Conservation (phyloP, 1,140 invertebrate species). For the Philopotamus ludificatus region DNA sequence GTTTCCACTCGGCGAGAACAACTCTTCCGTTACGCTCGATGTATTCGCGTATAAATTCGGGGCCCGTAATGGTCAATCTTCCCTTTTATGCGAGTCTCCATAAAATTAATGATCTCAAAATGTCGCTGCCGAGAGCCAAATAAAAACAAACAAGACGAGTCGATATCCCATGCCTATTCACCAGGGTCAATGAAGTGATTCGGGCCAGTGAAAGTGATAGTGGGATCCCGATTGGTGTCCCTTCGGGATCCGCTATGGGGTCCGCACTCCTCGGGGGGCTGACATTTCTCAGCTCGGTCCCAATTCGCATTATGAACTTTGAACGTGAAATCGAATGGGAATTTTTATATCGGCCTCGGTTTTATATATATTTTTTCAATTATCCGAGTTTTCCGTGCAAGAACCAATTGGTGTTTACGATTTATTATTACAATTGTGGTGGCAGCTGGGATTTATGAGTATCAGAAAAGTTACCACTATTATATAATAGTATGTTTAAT, state of each 20-base stretch:
- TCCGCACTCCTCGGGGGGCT: slow-evolving; percentile 3
- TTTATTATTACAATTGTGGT: too few relatives aligned
- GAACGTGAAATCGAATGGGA: background rate
- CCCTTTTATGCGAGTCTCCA: background rate
- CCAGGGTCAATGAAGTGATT: slow-evolving; percentile 17
- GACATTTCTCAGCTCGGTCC: background rate
- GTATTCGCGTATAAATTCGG: too few relatives aligned
- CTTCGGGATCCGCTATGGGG: background rate
- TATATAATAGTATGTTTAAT: too few relatives aligned
- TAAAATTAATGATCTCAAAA: background rate
- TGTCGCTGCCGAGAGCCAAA: too few relatives aligned
- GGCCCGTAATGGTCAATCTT: background rate
- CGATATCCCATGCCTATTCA: slow-evolving; percentile 6
- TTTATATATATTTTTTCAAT: too few relatives aligned
- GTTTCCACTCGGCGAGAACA: too few relatives aligned
- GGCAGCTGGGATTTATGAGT: too few relatives aligned
- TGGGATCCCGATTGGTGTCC: background rate
- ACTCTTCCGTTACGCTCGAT: too few relatives aligned
- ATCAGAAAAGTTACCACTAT: too few relatives aligned
- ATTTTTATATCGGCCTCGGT: background rate
- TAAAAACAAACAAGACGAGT: background rate
- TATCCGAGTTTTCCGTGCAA: too few relatives aligned
- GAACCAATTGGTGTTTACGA: too few relatives aligned
- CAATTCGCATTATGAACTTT: slow-evolving; percentile 21
- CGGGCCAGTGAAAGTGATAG: slow-evolving; percentile 12